These are phyloP conservation scores for Xylocopa sonorina DNA, from an alignment of 1,140 invertebrate species.

Conservation along the genomic window DNA sequence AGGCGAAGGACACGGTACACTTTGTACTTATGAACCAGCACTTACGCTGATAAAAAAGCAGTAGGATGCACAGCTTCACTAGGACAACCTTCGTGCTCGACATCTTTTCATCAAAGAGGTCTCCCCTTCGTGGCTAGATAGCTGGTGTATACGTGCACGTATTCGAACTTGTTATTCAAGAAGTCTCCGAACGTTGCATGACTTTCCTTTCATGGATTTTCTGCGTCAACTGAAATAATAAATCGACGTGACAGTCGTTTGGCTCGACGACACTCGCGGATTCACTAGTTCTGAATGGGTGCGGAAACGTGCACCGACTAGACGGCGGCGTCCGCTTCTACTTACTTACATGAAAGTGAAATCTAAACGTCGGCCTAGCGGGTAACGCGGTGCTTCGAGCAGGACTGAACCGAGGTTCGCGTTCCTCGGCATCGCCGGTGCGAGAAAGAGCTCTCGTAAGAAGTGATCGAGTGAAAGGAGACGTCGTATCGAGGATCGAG, in stretches of 20 bases:
- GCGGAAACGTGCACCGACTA: neutral
- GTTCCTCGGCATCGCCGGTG: constrained; percentile 40
- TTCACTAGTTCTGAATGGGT: neutral
- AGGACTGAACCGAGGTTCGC: constrained; percentile 24
- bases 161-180: neutral
- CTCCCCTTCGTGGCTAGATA: too few relatives aligned
- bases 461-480: constrained; percentile 80
- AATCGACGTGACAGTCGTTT: neutral
- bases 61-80: constrained; percentile 48
- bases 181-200: neutral
- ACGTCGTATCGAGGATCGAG: constrained; percentile 75
- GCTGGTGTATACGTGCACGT: too few relatives aligned
- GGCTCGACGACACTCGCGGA: neutral
- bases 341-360: constrained; percentile 56
- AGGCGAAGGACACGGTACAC: constrained; percentile 43
- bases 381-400: neutral
- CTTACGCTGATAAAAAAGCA: constrained; percentile 61
- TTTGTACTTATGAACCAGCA: neutral
- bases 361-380: constrained; percentile 28
- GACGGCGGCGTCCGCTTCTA: neutral
- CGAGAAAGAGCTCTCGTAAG: constrained; percentile 73
- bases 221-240: neutral
- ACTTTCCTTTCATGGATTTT: neutral
- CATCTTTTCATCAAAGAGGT: constrained; percentile 14
- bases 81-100: constrained; percentile 36